Evolutionary conservation across 1,140 invertebrate species (phyloP).

Genomic region (Calephelis nemesis): DNA sequence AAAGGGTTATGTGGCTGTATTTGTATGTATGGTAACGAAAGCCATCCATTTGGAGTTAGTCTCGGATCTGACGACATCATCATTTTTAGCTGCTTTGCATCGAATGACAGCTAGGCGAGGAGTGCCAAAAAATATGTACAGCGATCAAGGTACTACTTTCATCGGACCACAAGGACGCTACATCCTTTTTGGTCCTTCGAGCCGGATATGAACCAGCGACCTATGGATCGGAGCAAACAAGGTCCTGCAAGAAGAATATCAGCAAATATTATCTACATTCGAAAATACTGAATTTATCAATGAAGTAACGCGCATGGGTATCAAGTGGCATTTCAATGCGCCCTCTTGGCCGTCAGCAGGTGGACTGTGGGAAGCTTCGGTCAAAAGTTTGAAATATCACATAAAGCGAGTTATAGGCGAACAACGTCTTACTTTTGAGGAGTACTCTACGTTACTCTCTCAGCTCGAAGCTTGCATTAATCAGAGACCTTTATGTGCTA

Average conservation of each 20-base stretch:
- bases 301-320: slow-evolving; percentile 18
- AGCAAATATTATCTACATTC: slow-evolving; percentile 27
- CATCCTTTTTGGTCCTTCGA: background rate
- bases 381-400: slow-evolving; percentile 20
- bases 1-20: slow-evolving; percentile 25
- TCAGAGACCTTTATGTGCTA: slow-evolving; percentile 7
- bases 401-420: slow-evolving; percentile 16
- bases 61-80: slow-evolving; percentile 20
- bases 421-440: slow-evolving; percentile 14
- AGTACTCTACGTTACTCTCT: slow-evolving; percentile 9
- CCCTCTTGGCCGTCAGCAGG: background rate
- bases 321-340: slow-evolving; percentile 40
- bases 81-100: slow-evolving; percentile 19
- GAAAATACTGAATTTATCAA: slow-evolving; percentile 4
- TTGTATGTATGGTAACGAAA: slow-evolving; percentile 23
- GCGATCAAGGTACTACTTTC: slow-evolving; percentile 41
- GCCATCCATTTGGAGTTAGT: slow-evolving; percentile 20
- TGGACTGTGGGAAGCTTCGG: slow-evolving; percentile 17
- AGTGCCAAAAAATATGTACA: slow-evolving; percentile 20
- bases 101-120: slow-evolving; percentile 21
- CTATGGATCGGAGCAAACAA: slow-evolving; percentile 27
- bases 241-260: slow-evolving; percentile 23
- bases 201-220: background rate
- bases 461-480: slow-evolving; percentile 13
- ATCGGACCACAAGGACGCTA: too few species aligned